Base-by-base conservation (phyloP, 2,888 invertebrate genomes). In the Ernsta delagoae region DNA sequence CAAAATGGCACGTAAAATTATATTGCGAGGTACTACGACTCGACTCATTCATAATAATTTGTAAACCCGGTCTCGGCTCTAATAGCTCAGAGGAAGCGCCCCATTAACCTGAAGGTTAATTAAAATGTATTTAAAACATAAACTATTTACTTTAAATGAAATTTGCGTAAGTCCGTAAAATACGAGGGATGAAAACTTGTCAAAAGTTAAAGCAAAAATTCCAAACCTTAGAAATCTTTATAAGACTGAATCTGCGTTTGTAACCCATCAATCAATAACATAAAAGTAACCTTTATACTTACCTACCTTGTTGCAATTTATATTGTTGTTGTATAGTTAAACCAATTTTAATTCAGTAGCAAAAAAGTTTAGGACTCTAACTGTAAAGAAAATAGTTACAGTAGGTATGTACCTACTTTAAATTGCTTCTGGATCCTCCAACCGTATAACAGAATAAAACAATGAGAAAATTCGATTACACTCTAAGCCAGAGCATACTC, bases 1-100 rank as follows among this genome's bases (percentile, higher is more conserved):
- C 71, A 72, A 73, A 74, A 75, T 72, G 71, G 68, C 71, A 64
- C 70, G 70, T 72, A 73, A 74, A 77, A 75, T 75, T 70, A 72
- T 72, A 74, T 75, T 73, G 71, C 70, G 65, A 69, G 62, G 62
- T 50, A 62, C 57, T 70, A 59, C 60, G 66, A 45, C 69, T 65
- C 60, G 66, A 45, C 69, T 65, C 71, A 68, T 71, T 70, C 70
- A 67, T 70, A 73, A 71, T 71, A 54, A 70, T 59, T 70, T 68
- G 57, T 68, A 62, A 39, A 62, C 62, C 62, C 5, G 24, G 48
- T 62, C 62, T 59, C 43, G 11, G 31, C 60, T 54, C 11, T 67
- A 53, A 66, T 60, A 50, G 54, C 56, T 24, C 31, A 34, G 45
- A 54, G 59, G 54, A 61, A 45, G 67, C 41, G 56, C 36, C 59